Conservation (phyloP, 2,113 vertebrate species). For the Diphyllodes magnificus region DNA sequence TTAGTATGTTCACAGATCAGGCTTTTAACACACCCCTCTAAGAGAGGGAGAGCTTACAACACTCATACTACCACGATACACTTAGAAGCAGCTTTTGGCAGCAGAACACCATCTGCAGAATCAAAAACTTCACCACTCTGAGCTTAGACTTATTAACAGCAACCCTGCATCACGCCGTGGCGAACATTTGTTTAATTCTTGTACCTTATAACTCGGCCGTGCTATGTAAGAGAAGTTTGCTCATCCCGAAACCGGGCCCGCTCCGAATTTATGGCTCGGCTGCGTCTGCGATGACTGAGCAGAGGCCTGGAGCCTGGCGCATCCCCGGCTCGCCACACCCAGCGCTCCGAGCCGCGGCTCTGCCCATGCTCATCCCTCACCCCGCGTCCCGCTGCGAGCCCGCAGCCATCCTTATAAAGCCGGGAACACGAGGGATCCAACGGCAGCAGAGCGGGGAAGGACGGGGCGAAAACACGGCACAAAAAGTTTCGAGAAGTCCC, state of each 20-base stretch:
- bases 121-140: not conserved
- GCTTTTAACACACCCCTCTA: no score
- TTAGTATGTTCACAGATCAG: rapidly evolving
- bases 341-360: not conserved
- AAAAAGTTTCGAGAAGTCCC: not conserved
- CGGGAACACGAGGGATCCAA: not conserved
- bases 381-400: not conserved
- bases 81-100: not conserved
- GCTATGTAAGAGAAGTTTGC: not conserved
- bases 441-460: not conserved
- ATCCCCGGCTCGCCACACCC: conserved; percentile 65
- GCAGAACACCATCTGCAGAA: not conserved
- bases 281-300: not conserved
- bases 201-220: not conserved
- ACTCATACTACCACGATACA: not conserved
- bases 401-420: conserved; percentile 35
- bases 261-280: not conserved
- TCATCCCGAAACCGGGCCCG: not conserved
- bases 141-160: not conserved
- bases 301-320: conserved; percentile 44
- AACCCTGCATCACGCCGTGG: not conserved
- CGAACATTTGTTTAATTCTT: not conserved
- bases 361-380: not conserved
- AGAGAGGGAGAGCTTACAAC: not conserved
- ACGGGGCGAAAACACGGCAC: not conserved